phyloP scores from a whole-genome alignment of 2,797 vertebrate species.

The Pteronotus mesoamericanus region DNA sequence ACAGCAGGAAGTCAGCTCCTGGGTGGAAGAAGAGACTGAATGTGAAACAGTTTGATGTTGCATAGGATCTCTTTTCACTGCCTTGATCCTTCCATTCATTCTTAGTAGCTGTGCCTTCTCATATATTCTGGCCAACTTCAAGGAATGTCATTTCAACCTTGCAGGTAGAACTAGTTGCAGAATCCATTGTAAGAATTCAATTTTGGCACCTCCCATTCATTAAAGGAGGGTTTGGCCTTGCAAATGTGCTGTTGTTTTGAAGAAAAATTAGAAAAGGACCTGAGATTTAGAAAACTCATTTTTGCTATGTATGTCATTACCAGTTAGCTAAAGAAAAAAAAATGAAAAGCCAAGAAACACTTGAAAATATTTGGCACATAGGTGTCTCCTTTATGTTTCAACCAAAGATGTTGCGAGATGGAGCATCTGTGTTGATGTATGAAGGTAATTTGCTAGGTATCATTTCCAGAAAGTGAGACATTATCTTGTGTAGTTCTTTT shows the following conservation, averaged over 20 bases:
- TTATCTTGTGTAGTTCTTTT: neutral
- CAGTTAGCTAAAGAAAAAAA: neutral
- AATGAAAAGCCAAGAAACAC: neutral
- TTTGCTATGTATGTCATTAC: neutral
- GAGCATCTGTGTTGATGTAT: neutral
- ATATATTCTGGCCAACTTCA: neutral
- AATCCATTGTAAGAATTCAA: neutral
- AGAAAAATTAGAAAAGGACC: constrained; percentile 27
- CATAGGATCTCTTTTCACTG: neutral
- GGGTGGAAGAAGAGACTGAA: neutral
- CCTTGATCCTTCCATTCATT: neutral
- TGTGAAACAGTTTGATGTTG: neutral
- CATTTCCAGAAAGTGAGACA: neutral
- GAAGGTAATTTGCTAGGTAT: neutral
- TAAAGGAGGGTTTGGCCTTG: neutral
- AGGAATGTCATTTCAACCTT: neutral
- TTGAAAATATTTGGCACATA: neutral
- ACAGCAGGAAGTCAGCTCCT: neutral
- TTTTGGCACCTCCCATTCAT: neutral
- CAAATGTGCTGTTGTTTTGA: neutral
- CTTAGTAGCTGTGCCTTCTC: neutral
- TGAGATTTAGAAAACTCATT: neutral
- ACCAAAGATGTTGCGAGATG: neutral
- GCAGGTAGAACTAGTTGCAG: neutral
- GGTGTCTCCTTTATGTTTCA: neutral